A percentile compares a stretch with the other conserved stretches of the same genome.
Conservation (phyloP, 2,888 invertebrate genomes). For the Antheraea assamensis region DNA sequence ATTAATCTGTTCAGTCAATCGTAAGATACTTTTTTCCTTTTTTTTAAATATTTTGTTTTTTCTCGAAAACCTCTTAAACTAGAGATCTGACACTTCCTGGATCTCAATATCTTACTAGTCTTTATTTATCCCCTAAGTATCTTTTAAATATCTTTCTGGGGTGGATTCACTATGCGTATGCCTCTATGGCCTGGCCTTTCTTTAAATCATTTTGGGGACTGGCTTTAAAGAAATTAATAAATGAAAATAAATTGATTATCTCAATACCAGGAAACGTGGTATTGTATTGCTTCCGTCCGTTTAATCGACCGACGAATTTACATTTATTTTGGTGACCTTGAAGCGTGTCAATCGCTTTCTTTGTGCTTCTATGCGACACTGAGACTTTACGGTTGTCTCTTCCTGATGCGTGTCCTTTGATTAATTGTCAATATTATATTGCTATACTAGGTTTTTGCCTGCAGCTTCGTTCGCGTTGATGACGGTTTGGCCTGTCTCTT, state of each 20-base stretch:
- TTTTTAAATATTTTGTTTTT: no score
- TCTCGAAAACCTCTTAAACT: no score
- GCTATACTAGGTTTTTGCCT: background rate
- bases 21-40: no score
- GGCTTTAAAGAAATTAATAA: conserved; percentile 5
- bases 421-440: background rate
- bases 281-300: conserved; percentile 3
- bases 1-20: no score
- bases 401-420: conserved; percentile 8
- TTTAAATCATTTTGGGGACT: background rate
- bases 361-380: background rate
- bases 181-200: no score
- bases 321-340: conserved; percentile 18
- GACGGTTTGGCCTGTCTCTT: no score
- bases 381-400: background rate
- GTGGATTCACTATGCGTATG: no score
- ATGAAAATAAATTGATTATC: conserved; percentile 15
- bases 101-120: no score
- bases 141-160: no score
- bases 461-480: background rate
- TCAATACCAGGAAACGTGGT: conserved; percentile 16
- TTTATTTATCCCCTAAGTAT: no score
- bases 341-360: conserved; percentile 11
- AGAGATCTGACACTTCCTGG: no score
- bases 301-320: conserved; percentile 12